phyloP scores from a whole-genome alignment of 2,113 vertebrate genomes.

The Burhinus oedicnemus region DNA sequence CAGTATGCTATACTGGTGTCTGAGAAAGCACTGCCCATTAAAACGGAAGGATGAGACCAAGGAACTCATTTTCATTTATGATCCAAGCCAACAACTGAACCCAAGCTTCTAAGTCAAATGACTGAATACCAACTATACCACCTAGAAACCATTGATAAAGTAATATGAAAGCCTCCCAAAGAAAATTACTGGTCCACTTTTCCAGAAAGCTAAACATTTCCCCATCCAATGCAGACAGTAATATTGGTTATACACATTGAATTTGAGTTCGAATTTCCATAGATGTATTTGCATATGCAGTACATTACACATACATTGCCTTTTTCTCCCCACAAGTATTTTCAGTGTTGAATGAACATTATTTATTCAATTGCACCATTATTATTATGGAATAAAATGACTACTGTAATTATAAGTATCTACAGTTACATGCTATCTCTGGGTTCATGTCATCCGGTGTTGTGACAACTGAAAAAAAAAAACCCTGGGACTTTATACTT shows the following conservation, averaged over 20 bases:
- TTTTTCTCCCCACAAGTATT: neutral
- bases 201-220: neutral
- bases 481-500: neutral
- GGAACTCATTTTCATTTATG: neutral
- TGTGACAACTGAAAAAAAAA: neutral
- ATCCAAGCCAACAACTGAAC: neutral
- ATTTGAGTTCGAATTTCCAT: neutral
- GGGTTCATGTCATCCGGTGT: neutral
- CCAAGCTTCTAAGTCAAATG: neutral
- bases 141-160: neutral
- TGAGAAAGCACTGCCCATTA: neutral
- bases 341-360: neutral
- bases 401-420: neutral
- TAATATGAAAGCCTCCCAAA: neutral
- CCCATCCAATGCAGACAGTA: neutral
- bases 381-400: neutral
- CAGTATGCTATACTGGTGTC: neutral
- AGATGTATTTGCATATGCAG: neutral
- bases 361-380: neutral
- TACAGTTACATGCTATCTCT: neutral
- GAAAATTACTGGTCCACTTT: neutral
- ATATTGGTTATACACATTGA: neutral
- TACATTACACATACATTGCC: neutral
- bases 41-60: neutral
- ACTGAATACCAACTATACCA: neutral